Conservation (phyloP, 2,888 invertebrate genomes). For the Watsonalla binaria region DNA sequence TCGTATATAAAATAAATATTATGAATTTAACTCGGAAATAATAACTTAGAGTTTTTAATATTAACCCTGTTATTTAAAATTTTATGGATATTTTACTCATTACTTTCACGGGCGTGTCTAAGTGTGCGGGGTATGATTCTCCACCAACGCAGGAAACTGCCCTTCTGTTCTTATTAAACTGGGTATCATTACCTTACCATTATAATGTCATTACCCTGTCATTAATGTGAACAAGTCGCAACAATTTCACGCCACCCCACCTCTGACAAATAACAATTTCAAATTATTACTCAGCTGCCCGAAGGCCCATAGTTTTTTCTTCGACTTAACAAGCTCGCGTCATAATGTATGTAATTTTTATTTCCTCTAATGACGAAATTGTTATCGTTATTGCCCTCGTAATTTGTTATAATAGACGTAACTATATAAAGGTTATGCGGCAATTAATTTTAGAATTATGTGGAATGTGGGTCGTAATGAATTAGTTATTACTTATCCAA, state of each 20-base stretch:
- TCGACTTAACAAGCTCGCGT: constrained; percentile 1
- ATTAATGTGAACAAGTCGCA: constrained; percentile 11
- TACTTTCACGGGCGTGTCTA: too few relatives aligned
- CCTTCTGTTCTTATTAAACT: too few relatives aligned
- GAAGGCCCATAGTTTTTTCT: not conserved
- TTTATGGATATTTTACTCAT: too few relatives aligned
- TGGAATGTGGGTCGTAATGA: not conserved
- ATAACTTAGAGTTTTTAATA: too few relatives aligned
- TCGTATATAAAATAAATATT: too few relatives aligned
- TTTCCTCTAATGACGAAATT: not conserved
- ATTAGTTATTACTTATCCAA: not conserved
- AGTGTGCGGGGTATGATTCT: too few relatives aligned
- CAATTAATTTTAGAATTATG: not conserved
- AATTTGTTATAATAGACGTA: not conserved
- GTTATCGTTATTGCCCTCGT: not conserved
- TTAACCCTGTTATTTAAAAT: too few relatives aligned
- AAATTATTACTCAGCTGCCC: constrained; percentile 1
- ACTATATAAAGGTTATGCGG: not conserved
- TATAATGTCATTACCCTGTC: constrained; percentile 20
- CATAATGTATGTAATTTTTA: constrained; percentile 1
- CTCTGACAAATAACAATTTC: constrained; percentile 2
- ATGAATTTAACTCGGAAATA: too few relatives aligned
- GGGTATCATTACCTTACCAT: constrained; percentile 7
- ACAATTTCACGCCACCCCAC: constrained; percentile 2
- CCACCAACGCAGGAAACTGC: too few relatives aligned